Percentiles rank a stretch among this genome's conserved stretches.
phyloP scores from a whole-genome alignment of 2,113 vertebrate species.

The Thymallus thymallus region DNA sequence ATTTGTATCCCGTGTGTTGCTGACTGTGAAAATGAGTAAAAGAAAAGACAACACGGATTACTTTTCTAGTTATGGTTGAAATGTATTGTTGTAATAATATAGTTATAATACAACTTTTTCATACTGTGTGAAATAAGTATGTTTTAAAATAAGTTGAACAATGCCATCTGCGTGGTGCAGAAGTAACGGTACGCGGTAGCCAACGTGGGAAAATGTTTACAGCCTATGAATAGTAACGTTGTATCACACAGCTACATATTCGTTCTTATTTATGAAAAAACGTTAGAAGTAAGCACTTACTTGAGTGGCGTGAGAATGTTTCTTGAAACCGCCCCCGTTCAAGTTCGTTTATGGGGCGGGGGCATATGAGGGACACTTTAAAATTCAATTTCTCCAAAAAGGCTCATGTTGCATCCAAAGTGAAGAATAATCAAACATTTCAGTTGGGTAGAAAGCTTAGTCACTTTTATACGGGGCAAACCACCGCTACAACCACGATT shows the following conservation, averaged over 20 bases:
- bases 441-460: slow-evolving; percentile 16
- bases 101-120: background rate
- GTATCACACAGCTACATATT: background rate
- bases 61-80: too few relatives aligned
- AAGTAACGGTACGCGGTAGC: background rate
- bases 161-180: background rate
- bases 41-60: too few relatives aligned
- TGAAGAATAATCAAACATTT: slow-evolving; percentile 38
- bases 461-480: slow-evolving; percentile 50
- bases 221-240: background rate
- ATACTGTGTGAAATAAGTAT: background rate
- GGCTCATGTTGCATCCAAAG: slow-evolving; percentile 44
- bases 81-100: too few relatives aligned
- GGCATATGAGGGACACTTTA: slow-evolving; percentile 21
- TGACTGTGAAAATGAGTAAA: too few relatives aligned
- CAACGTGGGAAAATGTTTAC: background rate
- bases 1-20: too few relatives aligned
- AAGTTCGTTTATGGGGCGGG: slow-evolving; percentile 30
- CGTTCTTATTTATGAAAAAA: background rate
- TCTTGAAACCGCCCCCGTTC: slow-evolving; percentile 27
- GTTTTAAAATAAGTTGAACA: background rate
- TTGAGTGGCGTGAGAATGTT: slow-evolving; percentile 31
- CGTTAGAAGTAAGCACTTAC: slow-evolving; percentile 52
- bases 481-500: slow-evolving; percentile 31
- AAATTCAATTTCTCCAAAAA: slow-evolving; percentile 38